These are phyloP conservation scores for Odontocerum albicorne DNA, from an alignment of 2,888 invertebrate species.

Conservation along the genomic window DNA sequence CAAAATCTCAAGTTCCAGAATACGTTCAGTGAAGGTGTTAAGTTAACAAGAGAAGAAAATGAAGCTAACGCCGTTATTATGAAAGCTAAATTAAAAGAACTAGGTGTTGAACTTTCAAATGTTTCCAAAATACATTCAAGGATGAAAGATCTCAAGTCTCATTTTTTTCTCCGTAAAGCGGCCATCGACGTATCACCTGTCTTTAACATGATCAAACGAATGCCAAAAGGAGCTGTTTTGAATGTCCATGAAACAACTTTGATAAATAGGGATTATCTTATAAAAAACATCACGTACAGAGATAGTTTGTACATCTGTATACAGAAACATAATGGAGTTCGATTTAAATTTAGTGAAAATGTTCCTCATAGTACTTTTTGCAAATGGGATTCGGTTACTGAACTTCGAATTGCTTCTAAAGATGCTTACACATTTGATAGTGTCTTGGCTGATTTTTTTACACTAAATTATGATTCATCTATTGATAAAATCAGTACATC, in stretches of 20 bases:
- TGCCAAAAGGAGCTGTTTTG: conserved; percentile 76
- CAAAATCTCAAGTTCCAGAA: no score
- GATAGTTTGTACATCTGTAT: conserved; percentile 61
- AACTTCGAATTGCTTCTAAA: conserved; percentile 46
- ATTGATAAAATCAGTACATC: conserved; percentile 55
- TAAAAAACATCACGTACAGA: conserved; percentile 62
- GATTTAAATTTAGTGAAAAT: conserved; percentile 44
- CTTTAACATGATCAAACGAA: conserved; percentile 62
- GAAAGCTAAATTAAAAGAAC: conserved; percentile 58
- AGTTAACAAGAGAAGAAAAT: conserved; percentile 56
- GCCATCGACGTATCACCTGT: conserved; percentile 64
- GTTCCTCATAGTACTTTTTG: conserved; percentile 38
- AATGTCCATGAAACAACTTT: conserved; percentile 71
- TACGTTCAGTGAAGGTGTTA: no score
- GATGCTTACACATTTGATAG: conserved; percentile 54
- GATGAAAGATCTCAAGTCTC: conserved; percentile 65
- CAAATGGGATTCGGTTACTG: conserved; percentile 54
- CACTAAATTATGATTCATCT: conserved; percentile 56
- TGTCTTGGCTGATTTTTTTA: conserved; percentile 55
- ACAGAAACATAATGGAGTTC: conserved; percentile 36
- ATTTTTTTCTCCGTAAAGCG: conserved; percentile 63
- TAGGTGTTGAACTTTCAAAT: conserved; percentile 54
- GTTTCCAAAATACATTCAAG: conserved; percentile 61
- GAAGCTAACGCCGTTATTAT: conserved; percentile 61
- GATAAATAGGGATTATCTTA: conserved; percentile 61